These are phyloP conservation scores for Ellobius talpinus DNA, from an alignment of 2,113 vertebrate species.

Conservation along the genomic window DNA sequence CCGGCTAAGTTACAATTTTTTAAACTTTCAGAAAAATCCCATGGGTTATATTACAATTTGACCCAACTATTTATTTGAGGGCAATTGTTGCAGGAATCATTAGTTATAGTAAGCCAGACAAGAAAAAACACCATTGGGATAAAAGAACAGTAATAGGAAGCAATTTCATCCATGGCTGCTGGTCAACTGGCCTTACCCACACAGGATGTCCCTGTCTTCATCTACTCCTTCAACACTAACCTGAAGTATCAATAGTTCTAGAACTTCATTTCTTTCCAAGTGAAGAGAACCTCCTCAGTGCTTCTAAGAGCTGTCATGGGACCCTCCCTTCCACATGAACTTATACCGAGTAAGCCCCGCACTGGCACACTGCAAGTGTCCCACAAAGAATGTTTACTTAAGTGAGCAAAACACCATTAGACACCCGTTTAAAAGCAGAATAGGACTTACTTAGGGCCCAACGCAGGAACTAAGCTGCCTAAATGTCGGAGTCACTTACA, in stretches of 20 bases:
- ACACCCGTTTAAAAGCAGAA: neutral
- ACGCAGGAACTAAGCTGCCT: conserved; percentile 7
- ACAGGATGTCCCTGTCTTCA: neutral
- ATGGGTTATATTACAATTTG: neutral
- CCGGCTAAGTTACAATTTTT: neutral
- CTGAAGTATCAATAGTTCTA: neutral
- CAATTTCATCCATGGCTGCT: neutral
- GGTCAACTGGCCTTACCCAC: neutral
- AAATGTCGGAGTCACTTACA: neutral
- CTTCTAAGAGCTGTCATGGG: neutral
- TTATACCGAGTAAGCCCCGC: neutral
- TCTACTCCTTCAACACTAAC: neutral
- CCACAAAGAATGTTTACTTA: neutral
- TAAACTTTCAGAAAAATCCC: conserved; percentile 14
- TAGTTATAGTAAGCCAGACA: neutral
- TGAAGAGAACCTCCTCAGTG: neutral
- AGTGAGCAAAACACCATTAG: neutral
- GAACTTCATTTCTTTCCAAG: neutral
- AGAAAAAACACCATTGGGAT: conserved; percentile 1
- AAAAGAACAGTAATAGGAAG: conserved; percentile 2
- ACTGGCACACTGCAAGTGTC: neutral
- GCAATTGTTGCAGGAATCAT: neutral
- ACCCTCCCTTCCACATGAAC: neutral
- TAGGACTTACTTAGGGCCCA: neutral
- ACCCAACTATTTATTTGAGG: neutral